These are phyloP conservation scores for Sphaerophoria taeniata DNA, from an alignment of 2,888 invertebrate genomes.

Conservation along the genomic window DNA sequence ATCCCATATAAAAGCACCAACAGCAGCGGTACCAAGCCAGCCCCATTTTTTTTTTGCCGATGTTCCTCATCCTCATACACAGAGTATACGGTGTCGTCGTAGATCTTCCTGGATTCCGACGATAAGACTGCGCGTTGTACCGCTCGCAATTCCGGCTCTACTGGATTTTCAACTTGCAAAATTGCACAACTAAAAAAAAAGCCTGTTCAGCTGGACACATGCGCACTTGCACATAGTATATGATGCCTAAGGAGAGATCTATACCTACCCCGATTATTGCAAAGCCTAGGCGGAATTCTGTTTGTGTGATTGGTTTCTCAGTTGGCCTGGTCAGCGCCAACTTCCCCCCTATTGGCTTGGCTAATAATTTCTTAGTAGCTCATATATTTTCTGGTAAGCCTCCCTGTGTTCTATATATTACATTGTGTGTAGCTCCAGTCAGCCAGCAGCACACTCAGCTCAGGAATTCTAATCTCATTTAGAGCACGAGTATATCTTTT, in stretches of 20 bases:
- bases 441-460: neutral
- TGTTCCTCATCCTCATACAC: conserved; percentile 41
- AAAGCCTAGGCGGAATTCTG: conserved; percentile 29
- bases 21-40: conserved; percentile 11
- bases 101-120: conserved; percentile 67
- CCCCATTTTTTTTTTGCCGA: conserved; percentile 46
- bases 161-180: conserved; percentile 63
- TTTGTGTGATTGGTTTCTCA: conserved; percentile 69
- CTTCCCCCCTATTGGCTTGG: conserved; percentile 67
- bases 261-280: neutral
- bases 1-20: conserved; percentile 1
- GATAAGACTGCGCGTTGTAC: conserved; percentile 42
- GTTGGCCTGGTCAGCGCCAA: conserved; percentile 49
- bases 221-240: neutral
- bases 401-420: conserved; percentile 22
- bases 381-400: conserved; percentile 57
- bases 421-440: too few species aligned
- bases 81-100: conserved; percentile 60
- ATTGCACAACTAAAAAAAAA: neutral
- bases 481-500: conserved; percentile 49
- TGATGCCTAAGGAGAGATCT: conserved; percentile 10
- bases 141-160: conserved; percentile 65
- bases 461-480: conserved; percentile 70
- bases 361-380: conserved; percentile 70
- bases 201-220: conserved; percentile 24